Base-by-base conservation (phyloP, 2,113 vertebrate species). In the Sphaerodactylus townsendi region DNA sequence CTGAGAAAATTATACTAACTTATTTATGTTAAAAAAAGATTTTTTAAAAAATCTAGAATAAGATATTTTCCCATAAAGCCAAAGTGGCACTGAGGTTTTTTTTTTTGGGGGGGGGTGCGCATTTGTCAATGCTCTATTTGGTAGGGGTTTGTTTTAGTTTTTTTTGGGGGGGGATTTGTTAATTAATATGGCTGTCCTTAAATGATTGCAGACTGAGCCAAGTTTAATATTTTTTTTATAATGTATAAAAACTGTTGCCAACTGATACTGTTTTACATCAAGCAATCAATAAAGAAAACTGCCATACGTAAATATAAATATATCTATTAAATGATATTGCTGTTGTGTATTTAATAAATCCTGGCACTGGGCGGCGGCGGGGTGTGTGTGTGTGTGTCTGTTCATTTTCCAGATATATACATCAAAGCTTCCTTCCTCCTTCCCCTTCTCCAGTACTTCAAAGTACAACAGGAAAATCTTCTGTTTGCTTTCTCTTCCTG, bases 1-100 rank as follows among this genome's bases (percentile, higher is more conserved):
- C 98, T 99, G 98, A 99, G 97, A 98, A 62, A 99, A 98, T 97
- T 99, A 98, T 98, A 99, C 98, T 99, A 99, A 99, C 97, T 99
- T 99, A 99, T 99, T 99, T 99, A 99, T 98, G 97, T 98, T 96
- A 92, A 96, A 96, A 94, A 73, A 87, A n/a, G n/a, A n/a, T n/a
- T 92, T 95, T 96, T 97, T 97, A 97, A 96, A 93, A 87, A 96
- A 96, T 97, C 95, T 98, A 97, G 96, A 96, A 94, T 85, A 96
- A 93, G 96, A 96, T 97, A 96, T 96, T 97, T 97, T 96, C 90
- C 93, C 94, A 94, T 93, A 94, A 97, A 98, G 98, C 97, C 97
- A 98, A 98, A 98, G 97, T 96, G 97, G 97, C 97, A 62, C 93
- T 97, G 96, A 98, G 97, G 91, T 95, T 91, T 93, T 98, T 59